These are phyloP conservation scores for Merluccius polli DNA, from an alignment of 2,797 vertebrate species.

Conservation along the genomic window DNA sequence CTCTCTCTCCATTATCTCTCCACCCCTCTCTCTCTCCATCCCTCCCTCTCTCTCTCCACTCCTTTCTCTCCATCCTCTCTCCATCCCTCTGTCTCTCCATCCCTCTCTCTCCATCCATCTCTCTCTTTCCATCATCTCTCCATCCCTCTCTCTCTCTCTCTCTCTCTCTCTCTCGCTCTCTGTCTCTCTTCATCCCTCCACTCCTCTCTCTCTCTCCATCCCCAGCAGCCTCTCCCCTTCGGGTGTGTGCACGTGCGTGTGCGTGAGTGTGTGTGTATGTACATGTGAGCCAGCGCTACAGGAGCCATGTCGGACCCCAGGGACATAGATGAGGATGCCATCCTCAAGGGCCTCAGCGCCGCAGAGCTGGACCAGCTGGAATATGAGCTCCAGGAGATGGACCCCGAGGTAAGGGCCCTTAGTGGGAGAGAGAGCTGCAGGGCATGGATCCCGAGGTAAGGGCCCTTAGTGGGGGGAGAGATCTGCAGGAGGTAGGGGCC, in stretches of 20 bases:
- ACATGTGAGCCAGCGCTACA: conserved; percentile 46
- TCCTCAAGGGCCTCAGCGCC: conserved; percentile 83
- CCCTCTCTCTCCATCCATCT: background rate
- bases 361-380: conserved; percentile 88
- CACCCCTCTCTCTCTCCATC: background rate
- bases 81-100: background rate
- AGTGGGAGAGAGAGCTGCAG: background rate
- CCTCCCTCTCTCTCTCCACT: background rate
- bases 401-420: conserved; percentile 82
- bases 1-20: no score
- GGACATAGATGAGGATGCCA: conserved; percentile 94
- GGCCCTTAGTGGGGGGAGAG: conserved; percentile 40
- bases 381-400: conserved; percentile 89
- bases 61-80: background rate
- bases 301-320: conserved; percentile 84
- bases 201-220: background rate
- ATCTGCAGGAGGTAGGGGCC: conserved; percentile 84
- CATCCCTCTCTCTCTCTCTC: background rate
- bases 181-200: background rate
- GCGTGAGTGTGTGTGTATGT: conserved; percentile 47
- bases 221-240: conserved; percentile 46
- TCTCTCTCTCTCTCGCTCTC: conserved; percentile 5
- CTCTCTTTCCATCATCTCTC: no score
- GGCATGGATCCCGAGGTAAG: conserved; percentile 67
- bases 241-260: conserved; percentile 48